Evolutionary conservation across 2,797 vertebrate species (phyloP).

Genomic region (Enteromius afrohamiltoni): DNA sequence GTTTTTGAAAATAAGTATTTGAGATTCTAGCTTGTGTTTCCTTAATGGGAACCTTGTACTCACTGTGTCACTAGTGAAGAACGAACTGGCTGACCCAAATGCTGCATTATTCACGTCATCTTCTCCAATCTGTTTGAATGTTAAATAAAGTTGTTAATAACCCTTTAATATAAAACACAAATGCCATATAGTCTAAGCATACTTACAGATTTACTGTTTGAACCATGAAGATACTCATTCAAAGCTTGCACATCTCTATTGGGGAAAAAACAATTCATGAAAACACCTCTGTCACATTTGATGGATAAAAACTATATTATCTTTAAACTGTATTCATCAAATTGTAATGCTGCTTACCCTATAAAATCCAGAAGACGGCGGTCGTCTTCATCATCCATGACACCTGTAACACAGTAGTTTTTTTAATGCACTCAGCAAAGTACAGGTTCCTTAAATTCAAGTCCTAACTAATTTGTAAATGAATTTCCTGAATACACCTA

Average conservation of each 20-base stretch:
- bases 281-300: not conserved
- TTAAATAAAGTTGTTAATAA: conserved; percentile 28
- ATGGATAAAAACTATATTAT: not conserved
- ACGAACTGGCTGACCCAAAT: conserved; percentile 90
- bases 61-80: conserved; percentile 90
- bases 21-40: not conserved
- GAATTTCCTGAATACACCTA: not conserved
- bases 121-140: conserved; percentile 81
- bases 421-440: not conserved
- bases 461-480: not conserved
- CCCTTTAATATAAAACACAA: not conserved
- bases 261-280: not conserved
- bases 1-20: not conserved
- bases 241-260: conserved; percentile 94
- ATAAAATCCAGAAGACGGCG: conserved; percentile 99
- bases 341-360: conserved; percentile 83
- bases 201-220: conserved; percentile 96
- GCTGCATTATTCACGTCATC: conserved; percentile 92
- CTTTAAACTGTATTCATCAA: not conserved
- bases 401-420: conserved; percentile 79
- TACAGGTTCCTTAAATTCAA: not conserved
- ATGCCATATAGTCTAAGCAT: not conserved
- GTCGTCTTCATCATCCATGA: conserved; percentile 99
- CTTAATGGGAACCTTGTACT: conserved; percentile 67
- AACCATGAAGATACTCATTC: conserved; percentile 98